Evolutionary conservation across 2,888 invertebrate genomes (phyloP), one percentile per base, ranked within the genome.

Genomic region (Listrodromus nycthemerus): DNA sequence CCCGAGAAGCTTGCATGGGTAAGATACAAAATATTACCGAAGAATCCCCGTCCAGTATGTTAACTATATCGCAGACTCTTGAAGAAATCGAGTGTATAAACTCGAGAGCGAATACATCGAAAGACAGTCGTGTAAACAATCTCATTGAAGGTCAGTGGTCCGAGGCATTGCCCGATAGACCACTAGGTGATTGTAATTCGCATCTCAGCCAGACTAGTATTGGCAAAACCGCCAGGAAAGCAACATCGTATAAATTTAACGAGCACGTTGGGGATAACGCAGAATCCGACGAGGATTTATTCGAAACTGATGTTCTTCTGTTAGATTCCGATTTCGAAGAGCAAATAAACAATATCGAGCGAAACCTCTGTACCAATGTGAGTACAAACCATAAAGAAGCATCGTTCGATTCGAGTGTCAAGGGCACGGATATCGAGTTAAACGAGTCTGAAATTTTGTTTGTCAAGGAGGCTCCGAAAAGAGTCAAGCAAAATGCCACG

Each of bases 211-310:
- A 13, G 4, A 37, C n/a, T 8, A 45, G 27, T 55, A 2, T 24
- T 19, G 10, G 50, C 27, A 61, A 69, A 37, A 13, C 24, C 27
- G 13, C 24, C n/a, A 61, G n/a, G 16, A 21, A 30, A 24, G n/a
- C 16, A 16, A n/a, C 45, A 27, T 45, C 27, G 45, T 45, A 13
- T 6, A 10, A 10, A 16, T 27, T 33, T 27, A 65, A 71, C 24
- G 24, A 48, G 48, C 13, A 55, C 37, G 37, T 61, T 7, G 55
- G 45, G 21, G 45, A 69, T 3, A 61, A 21, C 19, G 58, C 73
- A 0, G 88, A 88, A 55, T 91, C 90, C 0, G 90, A 90, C 8
- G 89, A 90, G 5, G 91, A 91, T 76, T 88, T 91, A 73, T 91
- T 91, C 74, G 83, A 45, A 2, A 24, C 27, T 21, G 83, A 86